phyloP scores from a whole-genome alignment of 2,888 invertebrate genomes.

The Pristionchus exspectatus region DNA sequence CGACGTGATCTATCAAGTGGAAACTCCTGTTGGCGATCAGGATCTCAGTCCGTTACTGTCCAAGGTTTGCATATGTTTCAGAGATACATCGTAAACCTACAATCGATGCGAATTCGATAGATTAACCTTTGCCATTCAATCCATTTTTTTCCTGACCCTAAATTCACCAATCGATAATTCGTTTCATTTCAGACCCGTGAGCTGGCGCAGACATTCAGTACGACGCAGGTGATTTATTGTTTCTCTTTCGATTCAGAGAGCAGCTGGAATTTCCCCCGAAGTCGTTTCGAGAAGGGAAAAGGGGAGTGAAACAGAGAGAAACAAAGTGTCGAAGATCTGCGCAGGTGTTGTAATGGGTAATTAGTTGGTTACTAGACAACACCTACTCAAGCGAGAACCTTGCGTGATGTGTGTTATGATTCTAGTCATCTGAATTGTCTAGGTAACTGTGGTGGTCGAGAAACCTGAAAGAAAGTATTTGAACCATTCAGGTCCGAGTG shows the following conservation, averaged over 20 bases:
- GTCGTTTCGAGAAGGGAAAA: not conserved
- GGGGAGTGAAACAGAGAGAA: not conserved
- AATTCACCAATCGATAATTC: not conserved
- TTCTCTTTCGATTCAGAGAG: not conserved
- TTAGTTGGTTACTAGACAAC: not conserved
- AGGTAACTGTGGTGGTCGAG: too few relatives aligned
- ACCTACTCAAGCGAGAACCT: not conserved
- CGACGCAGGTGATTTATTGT: constrained; percentile 38
- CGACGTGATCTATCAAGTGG: constrained; percentile 74
- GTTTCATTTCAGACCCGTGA: constrained; percentile 32
- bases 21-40: constrained; percentile 72
- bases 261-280: not conserved
- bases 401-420: not conserved
- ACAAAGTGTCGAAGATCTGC: not conserved
- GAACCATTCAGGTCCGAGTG: constrained; percentile 59
- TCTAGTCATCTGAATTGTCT: too few relatives aligned
- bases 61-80: constrained; percentile 61
- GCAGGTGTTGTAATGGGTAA: not conserved
- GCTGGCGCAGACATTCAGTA: constrained; percentile 45
- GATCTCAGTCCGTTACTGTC: constrained; percentile 70
- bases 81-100: not conserved
- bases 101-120: too few relatives aligned
- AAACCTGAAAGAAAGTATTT: not conserved
- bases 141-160: too few relatives aligned
- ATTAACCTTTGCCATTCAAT: too few relatives aligned